phyloP scores from a whole-genome alignment of 1,140 invertebrate species.

The Caenorhabditis elegans region WBcel235 BX284605.5:3082001-3082500 shows the following conservation, averaged over 20 bases:
- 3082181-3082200: not conserved
- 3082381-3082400: not conserved
- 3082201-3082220: not conserved
- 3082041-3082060: not conserved
- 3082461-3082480: not conserved
- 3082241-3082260: not conserved
- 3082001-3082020: slow-evolving; percentile 66
- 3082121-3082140: not conserved
- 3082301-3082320: not conserved
- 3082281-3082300: not conserved
- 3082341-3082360: not conserved
- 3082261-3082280: not conserved
- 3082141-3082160: not conserved
- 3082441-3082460: too few relatives aligned
- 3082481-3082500: not conserved
- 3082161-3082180: not conserved
- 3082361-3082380: not conserved
- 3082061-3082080: not conserved
- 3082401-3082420: not conserved
- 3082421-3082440: not conserved
- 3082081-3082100: not conserved
- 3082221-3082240: not conserved
- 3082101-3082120: not conserved
- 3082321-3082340: not conserved
- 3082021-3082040: slow-evolving; percentile 76